A percentile compares a stretch with the other conserved stretches of the same genome.
These are phyloP conservation scores for Parnassius apollo DNA, from an alignment of 2,888 invertebrate genomes.

Conservation along the genomic window DNA sequence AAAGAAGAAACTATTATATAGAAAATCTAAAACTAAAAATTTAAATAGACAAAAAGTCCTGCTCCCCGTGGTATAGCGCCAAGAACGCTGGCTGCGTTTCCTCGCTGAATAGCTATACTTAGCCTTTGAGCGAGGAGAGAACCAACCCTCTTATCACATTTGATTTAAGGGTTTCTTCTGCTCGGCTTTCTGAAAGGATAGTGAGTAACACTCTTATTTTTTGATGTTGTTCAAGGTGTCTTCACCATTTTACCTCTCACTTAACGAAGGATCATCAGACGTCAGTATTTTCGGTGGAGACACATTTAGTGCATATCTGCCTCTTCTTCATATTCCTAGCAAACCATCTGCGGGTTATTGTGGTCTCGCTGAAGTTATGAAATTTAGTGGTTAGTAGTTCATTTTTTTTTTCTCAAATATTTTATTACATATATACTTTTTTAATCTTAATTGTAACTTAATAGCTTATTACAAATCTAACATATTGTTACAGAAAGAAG, in stretches of 20 bases:
- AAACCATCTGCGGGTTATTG: constrained; percentile 81
- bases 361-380: constrained; percentile 78
- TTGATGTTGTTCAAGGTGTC: constrained; percentile 72
- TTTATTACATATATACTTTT: not conserved
- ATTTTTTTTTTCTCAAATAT: not conserved
- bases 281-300: constrained; percentile 82
- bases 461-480: too few species aligned
- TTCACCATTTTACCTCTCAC: constrained; percentile 82
- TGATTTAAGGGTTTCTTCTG: too few species aligned
- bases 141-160: too few species aligned
- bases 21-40: too few species aligned
- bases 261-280: constrained; percentile 85
- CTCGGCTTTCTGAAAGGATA: too few species aligned
- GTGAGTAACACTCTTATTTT: not conserved
- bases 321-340: constrained; percentile 83
- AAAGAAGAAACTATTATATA: too few species aligned
- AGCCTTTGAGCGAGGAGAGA: too few species aligned
- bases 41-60: too few species aligned
- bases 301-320: constrained; percentile 65
- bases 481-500: constrained; percentile 50
- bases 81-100: too few species aligned
- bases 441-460: too few species aligned
- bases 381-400: constrained; percentile 53
- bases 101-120: too few species aligned
- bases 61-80: too few species aligned